These are phyloP conservation scores for Panulirus ornatus DNA, from an alignment of 1,140 invertebrate genomes.

Conservation along the genomic window DNA sequence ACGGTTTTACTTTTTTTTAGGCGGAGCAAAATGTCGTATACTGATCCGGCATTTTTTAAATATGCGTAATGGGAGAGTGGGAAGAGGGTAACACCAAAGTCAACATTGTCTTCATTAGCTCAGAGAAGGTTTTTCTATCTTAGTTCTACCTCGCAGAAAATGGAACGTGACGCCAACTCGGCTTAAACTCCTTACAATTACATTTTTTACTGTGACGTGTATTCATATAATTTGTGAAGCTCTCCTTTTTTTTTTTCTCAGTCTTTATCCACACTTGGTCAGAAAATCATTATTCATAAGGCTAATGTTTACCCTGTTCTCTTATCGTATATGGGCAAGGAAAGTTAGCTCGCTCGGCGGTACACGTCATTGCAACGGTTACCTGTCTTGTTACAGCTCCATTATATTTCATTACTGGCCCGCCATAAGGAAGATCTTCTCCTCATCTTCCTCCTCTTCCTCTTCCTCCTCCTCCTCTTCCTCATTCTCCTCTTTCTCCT, in stretches of 20 bases:
- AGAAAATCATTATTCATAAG: too few relatives aligned
- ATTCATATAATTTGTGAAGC: conserved; percentile 64
- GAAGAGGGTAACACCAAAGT: conserved; percentile 72
- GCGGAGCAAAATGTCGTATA: conserved; percentile 43
- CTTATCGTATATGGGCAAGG: too few relatives aligned
- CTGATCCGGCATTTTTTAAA: conserved; percentile 59
- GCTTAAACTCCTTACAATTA: conserved; percentile 56
- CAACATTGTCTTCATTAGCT: conserved; percentile 71
- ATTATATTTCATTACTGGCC: too few relatives aligned
- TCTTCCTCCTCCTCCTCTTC: conserved; percentile 19
- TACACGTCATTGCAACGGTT: too few relatives aligned
- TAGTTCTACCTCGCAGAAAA: conserved; percentile 42
- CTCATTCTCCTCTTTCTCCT: not conserved
- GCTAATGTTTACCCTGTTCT: too few relatives aligned
- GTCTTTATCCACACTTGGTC: too few relatives aligned
- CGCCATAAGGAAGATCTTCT: not conserved
- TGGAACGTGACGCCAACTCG: conserved; percentile 51
- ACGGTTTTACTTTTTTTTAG: conserved; percentile 53
- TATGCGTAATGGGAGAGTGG: conserved; percentile 70
- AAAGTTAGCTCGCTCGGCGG: too few relatives aligned
- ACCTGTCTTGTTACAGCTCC: too few relatives aligned
- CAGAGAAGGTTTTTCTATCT: conserved; percentile 56
- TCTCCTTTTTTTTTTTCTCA: not conserved
- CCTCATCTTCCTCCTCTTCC: conserved; percentile 4
- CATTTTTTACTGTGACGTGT: conserved; percentile 42